These are phyloP conservation scores for Amphilophus citrinellus DNA, from an alignment of 2,113 vertebrate species.

Conservation along the genomic window DNA sequence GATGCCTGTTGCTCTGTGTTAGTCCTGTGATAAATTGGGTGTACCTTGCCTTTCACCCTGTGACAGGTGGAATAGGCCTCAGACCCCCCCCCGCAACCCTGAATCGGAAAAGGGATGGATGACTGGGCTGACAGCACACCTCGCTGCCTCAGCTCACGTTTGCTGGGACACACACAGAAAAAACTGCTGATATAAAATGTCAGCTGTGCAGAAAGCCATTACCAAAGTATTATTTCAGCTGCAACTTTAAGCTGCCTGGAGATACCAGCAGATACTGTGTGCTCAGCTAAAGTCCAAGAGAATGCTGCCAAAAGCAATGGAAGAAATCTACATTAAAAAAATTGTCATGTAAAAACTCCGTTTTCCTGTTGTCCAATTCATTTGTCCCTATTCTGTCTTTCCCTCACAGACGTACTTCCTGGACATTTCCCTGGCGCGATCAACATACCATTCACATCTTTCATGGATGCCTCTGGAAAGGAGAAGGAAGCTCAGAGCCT, in stretches of 20 bases:
- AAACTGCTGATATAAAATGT: not conserved
- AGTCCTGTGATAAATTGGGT: too few species aligned
- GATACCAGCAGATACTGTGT: not conserved
- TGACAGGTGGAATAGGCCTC: not conserved
- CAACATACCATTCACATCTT: conserved; percentile 90
- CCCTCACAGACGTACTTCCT: conserved; percentile 85
- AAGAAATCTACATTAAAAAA: not conserved
- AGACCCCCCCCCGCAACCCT: not conserved
- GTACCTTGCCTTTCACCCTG: not conserved
- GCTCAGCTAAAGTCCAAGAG: not conserved
- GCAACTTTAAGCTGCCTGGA: not conserved
- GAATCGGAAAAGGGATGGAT: not conserved
- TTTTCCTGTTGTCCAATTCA: not conserved
- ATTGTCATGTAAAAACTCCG: not conserved
- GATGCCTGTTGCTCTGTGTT: too few species aligned
- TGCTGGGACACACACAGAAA: not conserved
- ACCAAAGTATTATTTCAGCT: not conserved
- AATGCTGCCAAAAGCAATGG: not conserved
- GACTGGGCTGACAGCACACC: not conserved
- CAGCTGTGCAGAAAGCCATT: not conserved
- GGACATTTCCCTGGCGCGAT: conserved; percentile 89
- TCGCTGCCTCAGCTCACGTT: not conserved
- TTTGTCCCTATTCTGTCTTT: not conserved
- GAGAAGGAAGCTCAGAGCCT: conserved; percentile 85
- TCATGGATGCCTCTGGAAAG: conserved; percentile 86